These are phyloP conservation scores for Allygus modestus DNA, from an alignment of 2,888 invertebrate species.

Conservation along the genomic window DNA sequence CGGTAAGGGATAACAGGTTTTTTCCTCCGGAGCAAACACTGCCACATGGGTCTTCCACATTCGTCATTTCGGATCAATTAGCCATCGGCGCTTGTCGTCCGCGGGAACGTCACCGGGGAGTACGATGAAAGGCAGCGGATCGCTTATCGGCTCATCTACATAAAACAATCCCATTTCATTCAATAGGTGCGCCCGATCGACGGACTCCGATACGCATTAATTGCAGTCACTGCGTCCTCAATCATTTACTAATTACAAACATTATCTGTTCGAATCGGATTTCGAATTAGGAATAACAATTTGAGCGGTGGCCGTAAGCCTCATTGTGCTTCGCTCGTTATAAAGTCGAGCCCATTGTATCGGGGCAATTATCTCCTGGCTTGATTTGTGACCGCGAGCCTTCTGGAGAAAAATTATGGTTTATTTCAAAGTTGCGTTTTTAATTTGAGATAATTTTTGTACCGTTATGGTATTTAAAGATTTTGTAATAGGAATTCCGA, in stretches of 20 bases:
- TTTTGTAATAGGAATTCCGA: too few relatives aligned
- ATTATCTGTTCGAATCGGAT: conserved; percentile 53
- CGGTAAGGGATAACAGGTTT: conserved; percentile 2
- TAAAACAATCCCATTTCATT: conserved; percentile 59
- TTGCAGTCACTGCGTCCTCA: conserved; percentile 51
- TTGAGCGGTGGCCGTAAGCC: conserved; percentile 29
- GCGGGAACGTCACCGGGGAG: conserved; percentile 4
- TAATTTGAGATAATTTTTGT: neutral
- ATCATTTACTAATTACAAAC: conserved; percentile 57
- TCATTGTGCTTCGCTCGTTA: neutral
- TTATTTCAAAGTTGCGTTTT: conserved; percentile 2
- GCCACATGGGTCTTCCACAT: neutral
- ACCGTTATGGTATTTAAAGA: neutral
- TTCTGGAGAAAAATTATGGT: neutral
- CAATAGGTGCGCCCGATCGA: conserved; percentile 52
- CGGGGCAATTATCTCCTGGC: neutral
- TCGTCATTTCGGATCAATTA: conserved; percentile 45
- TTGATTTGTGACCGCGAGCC: conserved; percentile 13
- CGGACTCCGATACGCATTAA: conserved; percentile 51
- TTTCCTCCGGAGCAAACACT: neutral
- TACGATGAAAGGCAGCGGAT: conserved; percentile 20
- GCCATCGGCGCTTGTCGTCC: conserved; percentile 18
- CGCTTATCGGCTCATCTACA: conserved; percentile 46
- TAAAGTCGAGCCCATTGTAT: conserved; percentile 28
- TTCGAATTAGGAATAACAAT: conserved; percentile 57